These are phyloP conservation scores for Sciurus carolinensis DNA, from an alignment of 2,797 vertebrate species.

Conservation along the genomic window DNA sequence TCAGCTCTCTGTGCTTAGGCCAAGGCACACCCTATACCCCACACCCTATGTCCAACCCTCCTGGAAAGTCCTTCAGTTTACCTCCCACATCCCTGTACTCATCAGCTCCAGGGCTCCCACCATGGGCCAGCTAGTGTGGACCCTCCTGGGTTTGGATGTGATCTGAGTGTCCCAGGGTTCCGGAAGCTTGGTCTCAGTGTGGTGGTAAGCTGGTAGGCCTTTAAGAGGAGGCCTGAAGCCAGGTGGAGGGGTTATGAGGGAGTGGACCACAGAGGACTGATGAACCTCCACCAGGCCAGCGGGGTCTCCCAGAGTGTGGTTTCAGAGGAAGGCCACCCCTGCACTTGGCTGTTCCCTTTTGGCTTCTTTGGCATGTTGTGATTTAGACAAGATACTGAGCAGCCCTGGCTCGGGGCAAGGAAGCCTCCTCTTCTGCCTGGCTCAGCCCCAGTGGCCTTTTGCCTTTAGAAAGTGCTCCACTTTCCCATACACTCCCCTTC, in stretches of 20 bases:
- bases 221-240: neutral
- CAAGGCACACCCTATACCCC: fast-evolving
- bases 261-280: too few species aligned
- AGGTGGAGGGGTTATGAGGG: neutral
- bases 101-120: neutral
- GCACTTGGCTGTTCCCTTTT: neutral
- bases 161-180: neutral
- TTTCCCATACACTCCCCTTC: fast-evolving
- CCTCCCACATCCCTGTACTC: neutral
- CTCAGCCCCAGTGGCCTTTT: neutral
- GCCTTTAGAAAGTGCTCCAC: fast-evolving
- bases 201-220: neutral
- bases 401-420: neutral
- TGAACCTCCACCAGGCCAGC: neutral
- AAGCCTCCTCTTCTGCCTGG: neutral
- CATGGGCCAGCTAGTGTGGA: too few species aligned
- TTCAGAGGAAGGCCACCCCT: neutral
- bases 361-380: too few species aligned
- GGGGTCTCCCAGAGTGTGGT: neutral
- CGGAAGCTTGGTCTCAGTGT: too few species aligned
- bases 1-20: neutral
- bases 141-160: neutral
- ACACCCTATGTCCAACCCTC: neutral
- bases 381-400: too few species aligned
- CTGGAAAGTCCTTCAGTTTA: neutral